A percentile compares a stretch with the other conserved stretches of the same genome.
Conservation (phyloP, 2,888 invertebrate species). For the Euspilapteryx auroguttella region DNA sequence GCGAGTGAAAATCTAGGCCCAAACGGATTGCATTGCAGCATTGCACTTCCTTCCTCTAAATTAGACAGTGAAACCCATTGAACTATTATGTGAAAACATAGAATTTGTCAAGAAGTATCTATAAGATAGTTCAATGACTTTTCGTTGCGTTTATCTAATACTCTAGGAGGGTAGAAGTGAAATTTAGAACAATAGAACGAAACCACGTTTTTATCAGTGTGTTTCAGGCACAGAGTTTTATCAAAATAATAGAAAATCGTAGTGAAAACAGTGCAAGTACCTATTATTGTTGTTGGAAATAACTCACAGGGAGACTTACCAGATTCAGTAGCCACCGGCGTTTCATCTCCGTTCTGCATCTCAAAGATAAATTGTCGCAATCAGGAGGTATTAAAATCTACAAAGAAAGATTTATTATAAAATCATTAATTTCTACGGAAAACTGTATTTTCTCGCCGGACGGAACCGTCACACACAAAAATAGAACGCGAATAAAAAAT, state of each 20-base stretch:
- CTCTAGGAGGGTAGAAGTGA: too few species aligned
- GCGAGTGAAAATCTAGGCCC: slow-evolving; percentile 31
- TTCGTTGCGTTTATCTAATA: too few species aligned
- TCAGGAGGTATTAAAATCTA: slow-evolving; percentile 22
- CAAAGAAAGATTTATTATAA: slow-evolving; percentile 23
- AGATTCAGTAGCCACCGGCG: slow-evolving; percentile 32
- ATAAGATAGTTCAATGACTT: too few species aligned
- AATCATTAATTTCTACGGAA: slow-evolving; percentile 41
- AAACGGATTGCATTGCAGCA: too few species aligned
- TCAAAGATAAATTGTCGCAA: slow-evolving; percentile 33
- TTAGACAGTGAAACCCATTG: too few species aligned
- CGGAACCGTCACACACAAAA: slow-evolving; percentile 59
- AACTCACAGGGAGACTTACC: slow-evolving; percentile 46
- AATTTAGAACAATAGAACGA: too few species aligned
- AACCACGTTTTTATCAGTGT: too few species aligned
- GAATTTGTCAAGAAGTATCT: too few species aligned
- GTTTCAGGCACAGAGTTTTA: too few species aligned
- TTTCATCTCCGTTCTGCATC: slow-evolving; percentile 55
- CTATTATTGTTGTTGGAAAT: too few species aligned
- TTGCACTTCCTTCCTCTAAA: slow-evolving; percentile 9
- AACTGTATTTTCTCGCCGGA: slow-evolving; percentile 34
- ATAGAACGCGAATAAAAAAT: slow-evolving; percentile 59
- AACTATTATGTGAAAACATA: too few species aligned
- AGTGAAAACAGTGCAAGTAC: slow-evolving; percentile 32
- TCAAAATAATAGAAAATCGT: too few species aligned